Percentiles rank a stretch among this genome's conserved stretches.
These are phyloP conservation scores for Tortrix viridana DNA, from an alignment of 2,888 invertebrate species.

Conservation along the genomic window DNA sequence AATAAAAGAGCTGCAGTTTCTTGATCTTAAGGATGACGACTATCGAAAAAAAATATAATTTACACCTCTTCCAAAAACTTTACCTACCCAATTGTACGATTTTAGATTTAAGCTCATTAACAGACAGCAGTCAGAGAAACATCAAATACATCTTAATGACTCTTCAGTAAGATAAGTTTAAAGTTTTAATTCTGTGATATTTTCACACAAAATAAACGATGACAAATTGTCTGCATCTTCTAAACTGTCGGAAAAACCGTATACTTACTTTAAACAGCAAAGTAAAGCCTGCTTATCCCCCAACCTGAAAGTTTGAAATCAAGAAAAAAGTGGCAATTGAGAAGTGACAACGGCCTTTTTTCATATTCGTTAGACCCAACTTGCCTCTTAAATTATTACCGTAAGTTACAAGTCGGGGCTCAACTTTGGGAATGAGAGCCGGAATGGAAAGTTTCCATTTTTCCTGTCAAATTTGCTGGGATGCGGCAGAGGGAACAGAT, in stretches of 20 bases:
- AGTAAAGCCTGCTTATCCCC: conserved; percentile 43
- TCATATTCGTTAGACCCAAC: conserved; percentile 45
- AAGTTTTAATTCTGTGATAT: neutral
- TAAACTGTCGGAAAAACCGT: conserved; percentile 26
- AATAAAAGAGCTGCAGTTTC: too few species aligned
- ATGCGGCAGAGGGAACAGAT: conserved; percentile 39
- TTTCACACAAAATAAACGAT: conserved; percentile 3
- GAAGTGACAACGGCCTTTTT: conserved; percentile 40
- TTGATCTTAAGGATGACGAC: too few species aligned
- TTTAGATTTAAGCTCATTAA: too few species aligned
- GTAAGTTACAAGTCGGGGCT: conserved; percentile 39
- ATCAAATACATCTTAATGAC: too few species aligned
- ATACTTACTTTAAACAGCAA: conserved; percentile 36
- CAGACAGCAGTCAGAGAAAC: too few species aligned
- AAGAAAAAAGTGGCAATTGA: conserved; percentile 43
- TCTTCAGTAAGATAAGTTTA: neutral
- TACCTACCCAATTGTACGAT: too few species aligned
- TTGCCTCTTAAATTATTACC: conserved; percentile 47
- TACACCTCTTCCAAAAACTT: too few species aligned
- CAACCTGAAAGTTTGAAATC: conserved; percentile 37
- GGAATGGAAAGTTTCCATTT: conserved; percentile 62
- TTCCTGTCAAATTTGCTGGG: conserved; percentile 44
- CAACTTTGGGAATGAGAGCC: conserved; percentile 34
- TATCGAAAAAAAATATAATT: too few species aligned
- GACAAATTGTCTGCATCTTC: conserved; percentile 33